These are phyloP conservation scores for Zapus hudsonius DNA, from an alignment of 2,113 vertebrate genomes.

Conservation along the genomic window DNA sequence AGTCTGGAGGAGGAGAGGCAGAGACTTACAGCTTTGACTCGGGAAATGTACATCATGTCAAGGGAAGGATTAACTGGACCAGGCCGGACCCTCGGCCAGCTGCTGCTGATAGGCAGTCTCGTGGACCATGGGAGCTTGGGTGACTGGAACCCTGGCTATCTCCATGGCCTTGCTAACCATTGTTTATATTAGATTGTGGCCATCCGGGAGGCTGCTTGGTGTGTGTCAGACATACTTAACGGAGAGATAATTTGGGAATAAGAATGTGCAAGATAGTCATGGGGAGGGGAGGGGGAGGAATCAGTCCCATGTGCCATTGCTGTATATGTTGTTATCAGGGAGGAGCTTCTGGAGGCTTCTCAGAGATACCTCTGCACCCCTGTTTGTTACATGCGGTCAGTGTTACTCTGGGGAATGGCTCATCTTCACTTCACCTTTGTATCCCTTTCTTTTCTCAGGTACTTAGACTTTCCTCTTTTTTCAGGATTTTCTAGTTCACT, in stretches of 20 bases:
- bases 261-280: neutral
- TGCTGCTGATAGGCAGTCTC: neutral
- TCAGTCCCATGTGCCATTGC: neutral
- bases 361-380: neutral
- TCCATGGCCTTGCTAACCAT: neutral
- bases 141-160: neutral
- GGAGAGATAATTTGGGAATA: conserved; percentile 62
- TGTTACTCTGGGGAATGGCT: neutral
- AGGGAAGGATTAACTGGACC: conserved; percentile 15
- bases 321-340: neutral
- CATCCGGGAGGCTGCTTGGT: neutral
- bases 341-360: neutral
- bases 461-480: no score
- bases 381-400: neutral
- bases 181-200: conserved; percentile 53
- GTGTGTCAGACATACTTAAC: conserved; percentile 54
- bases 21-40: conserved; percentile 57
- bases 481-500: neutral
- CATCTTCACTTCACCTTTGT: neutral
- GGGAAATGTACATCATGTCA: conserved; percentile 39
- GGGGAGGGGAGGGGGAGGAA: neutral
- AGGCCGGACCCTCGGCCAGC: neutral
- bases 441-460: neutral
- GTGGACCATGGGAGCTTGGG: fast-evolving
- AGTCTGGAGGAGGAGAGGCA: conserved; percentile 49